A percentile compares a stretch with the other conserved stretches of the same genome.
Evolutionary conservation across 2,113 vertebrate genomes (phyloP).

Genomic region (Ranitomeya variabilis): DNA sequence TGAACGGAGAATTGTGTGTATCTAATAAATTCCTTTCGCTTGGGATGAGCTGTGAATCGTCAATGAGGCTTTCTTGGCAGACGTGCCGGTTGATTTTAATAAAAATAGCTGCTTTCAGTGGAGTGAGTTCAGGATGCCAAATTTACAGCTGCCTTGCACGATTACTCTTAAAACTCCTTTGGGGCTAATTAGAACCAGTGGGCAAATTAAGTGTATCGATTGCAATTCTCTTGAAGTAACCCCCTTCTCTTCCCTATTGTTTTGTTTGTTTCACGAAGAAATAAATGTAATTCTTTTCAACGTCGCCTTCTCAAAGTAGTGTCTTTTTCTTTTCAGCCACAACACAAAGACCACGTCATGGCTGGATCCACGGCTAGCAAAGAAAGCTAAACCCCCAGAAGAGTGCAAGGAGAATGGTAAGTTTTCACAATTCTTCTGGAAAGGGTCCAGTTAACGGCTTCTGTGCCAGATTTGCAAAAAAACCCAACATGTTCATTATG

Average conservation of each 20-base stretch:
- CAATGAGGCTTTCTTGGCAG: constrained; percentile 81
- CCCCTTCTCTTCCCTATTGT: constrained; percentile 62
- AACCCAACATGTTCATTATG: constrained; percentile 63
- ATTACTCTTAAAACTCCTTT: constrained; percentile 79
- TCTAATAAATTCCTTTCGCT: constrained; percentile 85
- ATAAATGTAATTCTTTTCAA: constrained; percentile 77
- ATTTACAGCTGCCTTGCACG: constrained; percentile 83
- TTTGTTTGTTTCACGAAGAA: constrained; percentile 70
- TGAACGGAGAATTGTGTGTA: constrained; percentile 77
- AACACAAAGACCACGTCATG: constrained; percentile 99
- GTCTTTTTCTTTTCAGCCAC: constrained; percentile 91
- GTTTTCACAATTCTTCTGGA: constrained; percentile 74
- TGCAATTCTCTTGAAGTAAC: constrained; percentile 83
- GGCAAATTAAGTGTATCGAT: constrained; percentile 97
- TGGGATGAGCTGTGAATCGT: constrained; percentile 80
- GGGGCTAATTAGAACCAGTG: constrained; percentile 87
- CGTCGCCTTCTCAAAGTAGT: constrained; percentile 82
- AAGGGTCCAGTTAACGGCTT: constrained; percentile 41
- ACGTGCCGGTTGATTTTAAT: constrained; percentile 82
- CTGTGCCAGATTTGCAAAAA: constrained; percentile 55
- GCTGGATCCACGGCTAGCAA: constrained; percentile 98
- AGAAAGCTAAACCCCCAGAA: constrained; percentile 98
- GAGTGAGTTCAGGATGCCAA: constrained; percentile 81
- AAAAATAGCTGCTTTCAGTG: constrained; percentile 85
- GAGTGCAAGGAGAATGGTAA: constrained; percentile 99